These are phyloP conservation scores for Leptura quadrifasciata DNA, from an alignment of 2,888 invertebrate species.

Conservation along the genomic window DNA sequence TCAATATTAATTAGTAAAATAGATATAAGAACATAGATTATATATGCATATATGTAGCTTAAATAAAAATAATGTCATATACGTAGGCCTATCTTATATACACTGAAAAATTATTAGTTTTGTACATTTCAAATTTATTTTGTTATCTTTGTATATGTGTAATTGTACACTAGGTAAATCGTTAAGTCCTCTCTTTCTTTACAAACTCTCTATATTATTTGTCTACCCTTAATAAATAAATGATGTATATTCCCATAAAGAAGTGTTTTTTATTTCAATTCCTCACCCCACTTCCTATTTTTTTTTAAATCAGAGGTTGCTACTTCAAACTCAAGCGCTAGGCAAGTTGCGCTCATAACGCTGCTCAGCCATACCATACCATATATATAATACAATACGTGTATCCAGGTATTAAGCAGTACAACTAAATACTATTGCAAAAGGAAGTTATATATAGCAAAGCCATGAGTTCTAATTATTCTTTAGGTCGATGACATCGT, in stretches of 20 bases:
- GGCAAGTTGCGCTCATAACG: too few relatives aligned
- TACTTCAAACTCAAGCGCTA: too few relatives aligned
- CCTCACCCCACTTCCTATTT: neutral
- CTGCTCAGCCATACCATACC: too few relatives aligned
- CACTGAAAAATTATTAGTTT: slow-evolving; percentile 68
- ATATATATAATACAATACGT: too few relatives aligned
- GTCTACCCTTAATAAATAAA: slow-evolving; percentile 67
- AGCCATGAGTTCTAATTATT: too few relatives aligned
- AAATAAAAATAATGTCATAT: slow-evolving; percentile 60
- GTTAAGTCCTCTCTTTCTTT: slow-evolving; percentile 62
- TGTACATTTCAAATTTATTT: slow-evolving; percentile 69
- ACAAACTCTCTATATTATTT: slow-evolving; percentile 64
- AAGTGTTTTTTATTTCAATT: neutral
- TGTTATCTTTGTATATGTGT: slow-evolving; percentile 67
- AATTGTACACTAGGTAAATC: slow-evolving; percentile 59
- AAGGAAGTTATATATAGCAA: too few relatives aligned
- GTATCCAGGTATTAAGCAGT: too few relatives aligned
- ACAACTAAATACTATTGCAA: too few relatives aligned
- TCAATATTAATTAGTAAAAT: slow-evolving; percentile 71
- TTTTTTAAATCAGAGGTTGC: too few relatives aligned
- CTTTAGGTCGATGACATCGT: too few relatives aligned
- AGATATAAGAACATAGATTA: slow-evolving; percentile 65
- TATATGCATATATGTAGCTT: slow-evolving; percentile 70
- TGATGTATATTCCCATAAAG: slow-evolving; percentile 68
- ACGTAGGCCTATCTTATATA: slow-evolving; percentile 72